phyloP scores from a whole-genome alignment of 1,140 invertebrate genomes.

The Elymnias hypermnestra region DNA sequence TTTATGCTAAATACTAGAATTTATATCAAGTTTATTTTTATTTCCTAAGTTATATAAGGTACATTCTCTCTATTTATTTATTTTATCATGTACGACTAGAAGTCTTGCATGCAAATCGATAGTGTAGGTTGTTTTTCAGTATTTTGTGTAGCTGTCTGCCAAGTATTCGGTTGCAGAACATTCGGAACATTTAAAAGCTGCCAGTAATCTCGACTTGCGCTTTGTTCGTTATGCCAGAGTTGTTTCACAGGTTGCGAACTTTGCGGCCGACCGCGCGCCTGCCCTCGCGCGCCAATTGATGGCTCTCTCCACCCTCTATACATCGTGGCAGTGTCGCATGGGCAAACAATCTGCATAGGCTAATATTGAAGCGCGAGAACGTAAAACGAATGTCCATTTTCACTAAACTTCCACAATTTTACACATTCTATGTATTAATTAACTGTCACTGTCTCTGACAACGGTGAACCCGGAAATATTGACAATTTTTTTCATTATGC shows the following conservation, averaged over 20 bases:
- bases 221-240: constrained; percentile 42
- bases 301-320: constrained; percentile 26
- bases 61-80: too few species aligned
- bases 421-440: too few species aligned
- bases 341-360: background rate
- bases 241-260: constrained; percentile 56
- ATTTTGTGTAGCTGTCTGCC: constrained; percentile 45
- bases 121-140: constrained; percentile 44
- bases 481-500: too few species aligned
- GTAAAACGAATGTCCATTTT: too few species aligned
- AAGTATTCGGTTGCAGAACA: constrained; percentile 46
- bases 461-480: too few species aligned
- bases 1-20: too few species aligned
- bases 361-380: too few species aligned
- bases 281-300: constrained; percentile 28
- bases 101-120: constrained; percentile 50
- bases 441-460: too few species aligned
- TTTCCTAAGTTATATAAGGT: too few species aligned
- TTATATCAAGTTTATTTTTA: too few species aligned
- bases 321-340: constrained; percentile 12
- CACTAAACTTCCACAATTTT: too few species aligned
- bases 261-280: constrained; percentile 36
- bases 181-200: constrained; percentile 50
- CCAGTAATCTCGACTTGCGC: constrained; percentile 48
- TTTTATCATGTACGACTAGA: too few species aligned